Evolutionary conservation across 2,888 invertebrate genomes (phyloP).

Genomic region (Aleiodes alternator): DNA sequence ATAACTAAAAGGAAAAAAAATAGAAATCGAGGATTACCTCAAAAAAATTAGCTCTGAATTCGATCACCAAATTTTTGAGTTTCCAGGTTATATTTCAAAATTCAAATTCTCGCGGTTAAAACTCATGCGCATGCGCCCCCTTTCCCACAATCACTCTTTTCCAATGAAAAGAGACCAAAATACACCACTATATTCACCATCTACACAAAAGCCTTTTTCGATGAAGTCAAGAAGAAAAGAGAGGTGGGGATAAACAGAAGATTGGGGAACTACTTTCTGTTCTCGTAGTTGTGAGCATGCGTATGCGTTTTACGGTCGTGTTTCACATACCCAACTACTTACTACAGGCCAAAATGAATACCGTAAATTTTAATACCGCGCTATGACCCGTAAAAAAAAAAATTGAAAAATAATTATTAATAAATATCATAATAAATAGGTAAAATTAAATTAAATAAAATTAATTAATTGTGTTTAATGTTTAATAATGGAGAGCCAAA

Average conservation of each 20-base stretch:
- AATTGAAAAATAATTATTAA: conserved; percentile 44
- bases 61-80: too few relatives aligned
- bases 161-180: too few relatives aligned
- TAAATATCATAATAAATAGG: conserved; percentile 52
- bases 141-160: too few relatives aligned
- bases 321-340: conserved; percentile 51
- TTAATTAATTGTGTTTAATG: conserved; percentile 37
- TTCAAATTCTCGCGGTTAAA: too few relatives aligned
- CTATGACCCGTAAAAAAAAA: conserved; percentile 66
- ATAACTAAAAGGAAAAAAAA: too few relatives aligned
- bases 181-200: neutral
- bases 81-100: too few relatives aligned
- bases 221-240: neutral
- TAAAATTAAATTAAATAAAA: conserved; percentile 1
- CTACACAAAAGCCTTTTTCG: neutral
- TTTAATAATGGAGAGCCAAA: conserved; percentile 74
- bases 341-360: conserved; percentile 66
- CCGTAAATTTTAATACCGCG: conserved; percentile 66
- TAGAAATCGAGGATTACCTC: too few relatives aligned
- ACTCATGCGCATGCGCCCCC: too few relatives aligned
- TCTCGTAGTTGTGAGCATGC: conserved; percentile 59
- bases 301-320: conserved; percentile 63
- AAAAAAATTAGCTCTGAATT: too few relatives aligned
- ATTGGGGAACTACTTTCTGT: conserved; percentile 63
- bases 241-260: conserved; percentile 9